phyloP scores from a whole-genome alignment of 2,797 vertebrate genomes.

The Ctenopoma multispine region DNA sequence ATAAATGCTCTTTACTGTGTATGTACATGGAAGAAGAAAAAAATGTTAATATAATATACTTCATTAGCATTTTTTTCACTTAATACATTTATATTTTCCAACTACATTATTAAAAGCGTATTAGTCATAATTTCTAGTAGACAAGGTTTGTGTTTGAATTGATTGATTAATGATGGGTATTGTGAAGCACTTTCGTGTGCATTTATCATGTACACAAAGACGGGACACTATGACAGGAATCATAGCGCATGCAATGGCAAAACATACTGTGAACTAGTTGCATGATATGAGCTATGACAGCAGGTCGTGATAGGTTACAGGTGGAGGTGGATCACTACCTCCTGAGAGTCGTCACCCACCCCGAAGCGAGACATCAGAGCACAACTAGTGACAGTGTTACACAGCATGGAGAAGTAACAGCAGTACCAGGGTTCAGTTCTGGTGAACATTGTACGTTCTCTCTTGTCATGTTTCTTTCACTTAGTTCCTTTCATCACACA shows the following conservation, averaged over 20 bases:
- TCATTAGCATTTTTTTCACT: too few species aligned
- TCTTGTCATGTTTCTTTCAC: conserved; percentile 23
- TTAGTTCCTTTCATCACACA: conserved; percentile 24
- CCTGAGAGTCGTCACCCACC: conserved; percentile 27
- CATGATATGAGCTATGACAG: background rate
- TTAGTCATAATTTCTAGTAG: conserved; percentile 16
- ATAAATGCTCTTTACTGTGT: too few species aligned
- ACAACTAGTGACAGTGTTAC: conserved; percentile 2
- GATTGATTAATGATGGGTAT: conserved; percentile 19
- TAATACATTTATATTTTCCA: conserved; percentile 4
- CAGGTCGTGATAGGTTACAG: conserved; percentile 24
- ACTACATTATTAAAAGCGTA: background rate
- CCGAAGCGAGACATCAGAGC: conserved; percentile 25
- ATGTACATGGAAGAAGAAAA: too few species aligned
- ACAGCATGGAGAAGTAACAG: conserved; percentile 12
- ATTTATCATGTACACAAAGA: background rate
- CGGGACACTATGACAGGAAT: background rate
- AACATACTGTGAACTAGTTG: background rate
- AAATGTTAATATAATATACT: too few species aligned
- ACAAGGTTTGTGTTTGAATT: background rate
- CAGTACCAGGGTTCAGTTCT: background rate
- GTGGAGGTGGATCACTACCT: conserved; percentile 40
- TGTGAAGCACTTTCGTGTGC: background rate
- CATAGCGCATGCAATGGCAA: background rate
- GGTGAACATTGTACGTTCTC: conserved; percentile 10